These are phyloP conservation scores for Dendrophyllia cribrosa DNA, from an alignment of 64 coral and sea anemone genomes.

Conservation along the genomic window DNA sequence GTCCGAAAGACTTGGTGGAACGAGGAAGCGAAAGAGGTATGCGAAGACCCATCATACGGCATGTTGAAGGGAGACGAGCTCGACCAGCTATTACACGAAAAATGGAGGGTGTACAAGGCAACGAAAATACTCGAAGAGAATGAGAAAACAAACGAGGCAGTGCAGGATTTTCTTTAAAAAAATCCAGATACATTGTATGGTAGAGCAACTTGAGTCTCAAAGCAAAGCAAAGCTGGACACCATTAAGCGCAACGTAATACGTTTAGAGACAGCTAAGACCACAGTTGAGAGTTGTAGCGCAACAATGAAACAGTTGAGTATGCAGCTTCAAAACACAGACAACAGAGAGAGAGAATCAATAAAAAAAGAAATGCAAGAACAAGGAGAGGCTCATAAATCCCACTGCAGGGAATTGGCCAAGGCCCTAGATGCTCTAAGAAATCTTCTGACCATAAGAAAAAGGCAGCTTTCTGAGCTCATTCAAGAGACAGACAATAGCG, in stretches of 20 bases:
- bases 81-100: constrained; percentile 14
- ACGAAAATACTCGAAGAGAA: not conserved
- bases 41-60: not conserved
- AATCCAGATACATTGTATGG: not conserved
- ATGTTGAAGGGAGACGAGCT: constrained; percentile 1
- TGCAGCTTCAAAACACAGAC: not conserved
- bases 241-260: not conserved
- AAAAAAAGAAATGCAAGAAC: constrained; percentile 3
- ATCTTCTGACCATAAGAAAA: not conserved
- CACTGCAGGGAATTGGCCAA: constrained; percentile 10
- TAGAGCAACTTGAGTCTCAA: not conserved
- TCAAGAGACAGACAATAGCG: not conserved
- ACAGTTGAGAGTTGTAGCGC: not conserved
- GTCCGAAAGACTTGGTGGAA: constrained; percentile 28
- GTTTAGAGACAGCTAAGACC: not conserved
- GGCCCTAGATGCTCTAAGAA: constrained; percentile 5
- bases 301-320: not conserved
- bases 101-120: constrained; percentile 33
- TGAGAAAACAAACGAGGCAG: not conserved
- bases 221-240: not conserved
- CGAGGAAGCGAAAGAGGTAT: constrained; percentile 9
- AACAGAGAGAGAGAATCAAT: not conserved
- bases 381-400: not conserved
- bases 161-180: not conserved
- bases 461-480: not conserved